Percentiles rank a stretch among this genome's conserved stretches.
Conservation (phyloP, 2,888 invertebrate species). For the Rhamnusium bicolor region DNA sequence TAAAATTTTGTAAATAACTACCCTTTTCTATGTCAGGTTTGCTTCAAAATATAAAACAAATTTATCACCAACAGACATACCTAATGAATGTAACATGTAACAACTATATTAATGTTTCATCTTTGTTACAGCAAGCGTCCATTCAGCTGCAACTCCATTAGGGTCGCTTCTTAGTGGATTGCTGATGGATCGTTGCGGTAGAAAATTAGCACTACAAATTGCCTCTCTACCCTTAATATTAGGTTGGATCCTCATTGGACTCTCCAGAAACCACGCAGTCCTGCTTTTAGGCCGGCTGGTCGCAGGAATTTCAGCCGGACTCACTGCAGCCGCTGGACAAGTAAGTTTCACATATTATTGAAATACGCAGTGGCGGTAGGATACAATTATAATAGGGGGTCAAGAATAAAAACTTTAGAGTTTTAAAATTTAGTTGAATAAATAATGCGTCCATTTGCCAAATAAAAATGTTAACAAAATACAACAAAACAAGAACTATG, state of each 20-base stretch:
- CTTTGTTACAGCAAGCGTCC: conserved; percentile 79
- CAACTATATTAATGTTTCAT: neutral
- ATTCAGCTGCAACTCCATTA: conserved; percentile 84
- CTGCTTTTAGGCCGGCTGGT: conserved; percentile 79
- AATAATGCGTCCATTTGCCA: too few species aligned
- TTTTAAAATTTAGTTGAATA: too few species aligned
- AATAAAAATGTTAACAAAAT: too few species aligned
- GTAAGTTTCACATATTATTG: conserved; percentile 68
- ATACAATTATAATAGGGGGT: too few species aligned
- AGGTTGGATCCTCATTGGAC: conserved; percentile 80
- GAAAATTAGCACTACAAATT: conserved; percentile 78
- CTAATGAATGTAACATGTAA: too few species aligned
- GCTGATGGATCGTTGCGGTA: conserved; percentile 80
- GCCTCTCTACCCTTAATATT: conserved; percentile 78
- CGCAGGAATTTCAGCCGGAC: conserved; percentile 82
- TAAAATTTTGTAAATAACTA: too few species aligned
- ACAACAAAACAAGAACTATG: too few species aligned
- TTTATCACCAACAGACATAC: too few species aligned
- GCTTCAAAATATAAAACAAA: too few species aligned
- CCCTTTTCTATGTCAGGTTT: too few species aligned
- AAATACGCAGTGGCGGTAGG: neutral
- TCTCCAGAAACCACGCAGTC: conserved; percentile 73
- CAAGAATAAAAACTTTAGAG: too few species aligned
- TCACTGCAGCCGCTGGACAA: conserved; percentile 83
- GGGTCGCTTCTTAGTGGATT: conserved; percentile 83